A percentile compares a stretch with the other conserved stretches of the same genome.
Evolutionary conservation across 2,888 invertebrate genomes (phyloP).

Genomic region (Stenodema calcarata): DNA sequence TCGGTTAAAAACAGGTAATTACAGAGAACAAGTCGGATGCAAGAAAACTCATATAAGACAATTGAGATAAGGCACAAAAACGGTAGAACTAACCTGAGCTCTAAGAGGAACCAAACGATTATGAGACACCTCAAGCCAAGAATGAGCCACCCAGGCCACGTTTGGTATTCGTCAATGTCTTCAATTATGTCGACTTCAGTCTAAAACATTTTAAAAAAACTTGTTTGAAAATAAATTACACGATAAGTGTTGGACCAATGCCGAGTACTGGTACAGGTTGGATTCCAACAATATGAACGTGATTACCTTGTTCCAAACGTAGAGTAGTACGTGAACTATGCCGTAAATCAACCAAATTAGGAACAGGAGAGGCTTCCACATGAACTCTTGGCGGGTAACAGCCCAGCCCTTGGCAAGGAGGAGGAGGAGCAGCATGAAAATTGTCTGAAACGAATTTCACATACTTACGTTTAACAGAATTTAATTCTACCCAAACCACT

Average conservation of each 20-base stretch:
- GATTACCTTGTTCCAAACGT: constrained; percentile 96
- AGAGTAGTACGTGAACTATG: constrained; percentile 87
- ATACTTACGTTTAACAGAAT: no score
- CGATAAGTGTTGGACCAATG: background rate
- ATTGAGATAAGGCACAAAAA: no score
- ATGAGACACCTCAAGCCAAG: constrained; percentile 83
- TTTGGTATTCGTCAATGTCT: constrained; percentile 96
- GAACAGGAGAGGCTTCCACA: constrained; percentile 83
- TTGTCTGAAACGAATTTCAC: constrained; percentile 69
- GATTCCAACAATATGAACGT: no score
- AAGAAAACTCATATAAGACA: no score
- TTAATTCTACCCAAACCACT: no score
- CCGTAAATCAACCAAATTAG: constrained; percentile 90
- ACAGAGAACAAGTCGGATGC: no score
- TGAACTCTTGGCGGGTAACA: constrained; percentile 86
- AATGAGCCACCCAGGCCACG: constrained; percentile 96
- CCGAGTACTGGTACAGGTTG: no score
- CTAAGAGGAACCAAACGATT: constrained; percentile 88
- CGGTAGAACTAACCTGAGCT: constrained; percentile 65
- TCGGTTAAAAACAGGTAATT: no score
- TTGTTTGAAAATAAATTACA: no score
- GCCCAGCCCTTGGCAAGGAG: constrained; percentile 97
- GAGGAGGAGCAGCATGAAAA: constrained; percentile 90
- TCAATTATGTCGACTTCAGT: constrained; percentile 95
- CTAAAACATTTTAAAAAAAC: constrained; percentile 65